These are phyloP conservation scores for Hirtodrosophila trivittata DNA, from an alignment of 2,888 invertebrate species.

Conservation along the genomic window DNA sequence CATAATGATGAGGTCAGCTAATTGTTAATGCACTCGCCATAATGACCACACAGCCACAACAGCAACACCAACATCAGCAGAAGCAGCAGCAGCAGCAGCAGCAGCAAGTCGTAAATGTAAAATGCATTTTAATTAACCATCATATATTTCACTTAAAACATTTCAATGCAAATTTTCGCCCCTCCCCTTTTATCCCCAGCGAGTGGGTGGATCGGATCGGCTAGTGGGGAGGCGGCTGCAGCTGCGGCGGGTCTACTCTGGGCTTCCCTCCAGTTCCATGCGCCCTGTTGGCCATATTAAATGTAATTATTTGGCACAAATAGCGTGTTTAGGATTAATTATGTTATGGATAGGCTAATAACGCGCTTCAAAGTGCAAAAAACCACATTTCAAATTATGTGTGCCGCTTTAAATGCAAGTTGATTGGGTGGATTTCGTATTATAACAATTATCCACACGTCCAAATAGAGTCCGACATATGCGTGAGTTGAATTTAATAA, in stretches of 20 bases:
- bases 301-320: slow-evolving; percentile 80
- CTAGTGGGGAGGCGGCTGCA: background rate
- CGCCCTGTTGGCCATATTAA: slow-evolving; percentile 55
- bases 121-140: slow-evolving; percentile 80
- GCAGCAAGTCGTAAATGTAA: slow-evolving; percentile 65
- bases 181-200: background rate
- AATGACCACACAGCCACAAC: slow-evolving; percentile 51
- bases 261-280: slow-evolving; percentile 24
- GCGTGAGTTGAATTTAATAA: slow-evolving; percentile 60
- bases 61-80: slow-evolving; percentile 34
- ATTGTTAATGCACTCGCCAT: slow-evolving; percentile 78
- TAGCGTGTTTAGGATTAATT: slow-evolving; percentile 83
- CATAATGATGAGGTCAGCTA: slow-evolving; percentile 76
- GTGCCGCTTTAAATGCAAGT: slow-evolving; percentile 45
- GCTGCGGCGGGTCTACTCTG: slow-evolving; percentile 6
- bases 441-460: slow-evolving; percentile 48
- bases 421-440: slow-evolving; percentile 54
- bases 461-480: slow-evolving; percentile 35
- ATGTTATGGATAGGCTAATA: slow-evolving; percentile 80
- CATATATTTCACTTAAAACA: slow-evolving; percentile 76
- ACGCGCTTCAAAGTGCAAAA: slow-evolving; percentile 73
- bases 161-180: slow-evolving; percentile 72
- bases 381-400: slow-evolving; percentile 72
- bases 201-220: background rate
- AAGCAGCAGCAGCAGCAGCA: slow-evolving; percentile 31